Evolutionary conservation across 2,113 vertebrate genomes (phyloP).

Genomic region (Orientallactaga bullata): DNA sequence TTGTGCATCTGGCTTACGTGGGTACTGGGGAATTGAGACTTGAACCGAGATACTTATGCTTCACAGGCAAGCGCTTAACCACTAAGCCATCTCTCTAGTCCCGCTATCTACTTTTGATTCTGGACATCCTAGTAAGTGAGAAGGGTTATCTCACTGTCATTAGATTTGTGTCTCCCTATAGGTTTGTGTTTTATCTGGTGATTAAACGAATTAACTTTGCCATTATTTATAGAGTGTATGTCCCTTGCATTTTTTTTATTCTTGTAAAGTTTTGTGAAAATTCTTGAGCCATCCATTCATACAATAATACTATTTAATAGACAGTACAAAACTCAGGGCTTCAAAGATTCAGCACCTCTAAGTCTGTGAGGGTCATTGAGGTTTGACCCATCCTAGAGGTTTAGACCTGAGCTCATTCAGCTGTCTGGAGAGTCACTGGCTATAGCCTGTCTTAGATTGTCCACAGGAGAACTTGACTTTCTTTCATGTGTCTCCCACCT

Average conservation of each 20-base stretch:
- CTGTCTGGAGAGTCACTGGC: not conserved
- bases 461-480: not conserved
- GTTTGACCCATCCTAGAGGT: rapidly evolving
- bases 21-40: too few species aligned
- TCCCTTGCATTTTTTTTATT: not conserved
- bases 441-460: not conserved
- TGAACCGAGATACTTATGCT: too few species aligned
- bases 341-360: not conserved
- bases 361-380: not conserved
- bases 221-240: conserved; percentile 19
- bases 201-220: conserved; percentile 10
- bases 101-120: conserved; percentile 24
- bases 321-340: not conserved
- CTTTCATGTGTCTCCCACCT: not conserved
- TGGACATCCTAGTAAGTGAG: not conserved
- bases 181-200: not conserved
- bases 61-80: too few species aligned
- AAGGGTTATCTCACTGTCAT: not conserved
- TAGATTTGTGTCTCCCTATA: conserved; percentile 1
- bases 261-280: conserved; percentile 31
- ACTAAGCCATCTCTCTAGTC: too few species aligned
- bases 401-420: not conserved
- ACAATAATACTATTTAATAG: not conserved
- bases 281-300: not conserved
- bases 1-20: too few species aligned